Evolutionary conservation across 2,797 vertebrate genomes (phyloP), one percentile per base, ranked within the genome.

Genomic region (Columba guinea): DNA sequence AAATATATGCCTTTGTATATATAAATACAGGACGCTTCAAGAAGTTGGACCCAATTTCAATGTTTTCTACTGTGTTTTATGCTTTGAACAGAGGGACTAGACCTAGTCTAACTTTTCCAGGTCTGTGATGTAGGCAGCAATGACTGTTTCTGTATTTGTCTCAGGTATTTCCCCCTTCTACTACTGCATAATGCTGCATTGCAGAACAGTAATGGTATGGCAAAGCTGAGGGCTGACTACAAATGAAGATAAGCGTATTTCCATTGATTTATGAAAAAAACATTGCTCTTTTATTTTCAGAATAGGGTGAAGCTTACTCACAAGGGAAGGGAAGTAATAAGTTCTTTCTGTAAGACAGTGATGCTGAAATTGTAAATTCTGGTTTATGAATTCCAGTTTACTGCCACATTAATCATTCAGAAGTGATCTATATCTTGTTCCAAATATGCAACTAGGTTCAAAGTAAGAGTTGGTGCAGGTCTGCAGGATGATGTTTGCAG

Each of bases 391-490:
- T 63, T 91, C 81, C 39, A 75, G 28, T 75, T 81, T 64, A 79
- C 51, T 73, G 64, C n/a, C 34, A 56, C 46, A 41, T 84, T 77
- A 63, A 67, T 81, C 53, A 67, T 79, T 84, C 48, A 84, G 65
- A 41, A 92, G 41, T 56, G 16, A 49, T 65, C n/a, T 77, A 27
- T 68, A 56, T 68, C 71, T 68, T 49, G 37, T 77, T 89, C 62
- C 48, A 91, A 95, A 75, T 51, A 34, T 48, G 16, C 78, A 19
- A 91, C n/a, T 77, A 98, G 70, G 73, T 99, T 99, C 95, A 98
- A 99, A 97, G 98, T 98, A 95, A 99, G 99, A 94, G 98, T 98
- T 4, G 98, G 98, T 12, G 98, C 97, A 8, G 97, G 98, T 83
- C 95, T 99, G 19, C 92, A 98, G 89, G 98, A 99, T 55, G 98